These are phyloP conservation scores for Cryptocephalus moraei DNA, from an alignment of 2,888 invertebrate species.

Conservation along the genomic window DNA sequence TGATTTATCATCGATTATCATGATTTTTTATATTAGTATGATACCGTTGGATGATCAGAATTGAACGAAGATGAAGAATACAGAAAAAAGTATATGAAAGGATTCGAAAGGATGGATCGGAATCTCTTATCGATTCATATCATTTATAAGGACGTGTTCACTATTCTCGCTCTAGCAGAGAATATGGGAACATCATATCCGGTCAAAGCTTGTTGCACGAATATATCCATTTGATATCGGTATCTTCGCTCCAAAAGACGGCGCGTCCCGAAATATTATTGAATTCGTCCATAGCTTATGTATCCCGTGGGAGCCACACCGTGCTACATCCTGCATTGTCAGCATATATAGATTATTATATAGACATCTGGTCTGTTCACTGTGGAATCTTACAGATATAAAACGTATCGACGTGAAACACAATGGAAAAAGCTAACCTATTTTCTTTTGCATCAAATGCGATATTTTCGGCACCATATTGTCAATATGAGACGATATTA, in stretches of 20 bases:
- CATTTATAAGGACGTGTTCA: slow-evolving; percentile 32
- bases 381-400: slow-evolving; percentile 37
- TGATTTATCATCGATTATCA: no score
- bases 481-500: slow-evolving; percentile 19
- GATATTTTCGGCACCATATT: slow-evolving; percentile 21
- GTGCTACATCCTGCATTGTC: slow-evolving; percentile 39
- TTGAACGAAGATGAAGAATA: no score
- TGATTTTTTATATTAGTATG: no score
- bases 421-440: slow-evolving; percentile 15
- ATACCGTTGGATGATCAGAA: no score
- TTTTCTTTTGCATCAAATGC: slow-evolving; percentile 18
- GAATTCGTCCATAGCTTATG: slow-evolving; percentile 40
- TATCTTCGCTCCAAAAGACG: slow-evolving; percentile 13
- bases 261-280: slow-evolving; percentile 29
- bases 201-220: slow-evolving; percentile 3
- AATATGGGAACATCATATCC: slow-evolving; percentile 24
- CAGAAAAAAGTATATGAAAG: no score
- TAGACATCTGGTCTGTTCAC: slow-evolving; percentile 40
- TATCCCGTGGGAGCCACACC: slow-evolving; percentile 36
- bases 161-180: slow-evolving; percentile 28
- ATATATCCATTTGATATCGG: slow-evolving; percentile 15
- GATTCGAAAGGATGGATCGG: no score
- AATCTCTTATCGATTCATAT: slow-evolving; percentile 19
- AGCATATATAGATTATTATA: slow-evolving; percentile 44
- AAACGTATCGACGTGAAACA: slow-evolving; percentile 13